phyloP scores from a whole-genome alignment of 2,888 invertebrate genomes.

The Pecten maximus region DNA sequence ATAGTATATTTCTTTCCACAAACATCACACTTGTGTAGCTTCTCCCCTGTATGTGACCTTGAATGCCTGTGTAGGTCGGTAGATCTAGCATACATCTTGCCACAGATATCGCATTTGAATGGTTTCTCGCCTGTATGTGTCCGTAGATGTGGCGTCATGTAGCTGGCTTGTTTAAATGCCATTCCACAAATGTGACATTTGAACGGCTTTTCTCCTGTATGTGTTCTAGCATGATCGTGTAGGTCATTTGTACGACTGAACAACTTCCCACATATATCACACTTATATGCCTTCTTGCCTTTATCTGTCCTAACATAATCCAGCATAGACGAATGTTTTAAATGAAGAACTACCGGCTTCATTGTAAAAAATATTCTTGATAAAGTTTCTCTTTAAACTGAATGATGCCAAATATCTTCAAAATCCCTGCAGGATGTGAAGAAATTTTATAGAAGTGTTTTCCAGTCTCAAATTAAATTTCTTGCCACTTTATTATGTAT shows the following conservation, averaged over 20 bases:
- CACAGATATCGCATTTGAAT: neutral
- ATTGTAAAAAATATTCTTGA: neutral
- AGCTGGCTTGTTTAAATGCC: neutral
- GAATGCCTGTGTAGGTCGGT: neutral
- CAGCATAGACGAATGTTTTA: neutral
- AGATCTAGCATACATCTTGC: neutral
- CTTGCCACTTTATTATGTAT: too few relatives aligned
- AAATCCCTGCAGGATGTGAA: too few relatives aligned
- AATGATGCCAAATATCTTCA: too few relatives aligned
- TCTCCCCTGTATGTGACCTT: neutral
- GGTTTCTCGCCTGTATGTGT: constrained; percentile 15
- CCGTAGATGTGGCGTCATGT: neutral
- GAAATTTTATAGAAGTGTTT: too few relatives aligned
- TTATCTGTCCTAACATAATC: neutral
- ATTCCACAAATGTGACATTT: neutral
- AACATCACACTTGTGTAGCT: neutral
- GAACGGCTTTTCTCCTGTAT: neutral
- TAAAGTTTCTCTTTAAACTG: too few relatives aligned
- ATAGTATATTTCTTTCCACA: neutral
- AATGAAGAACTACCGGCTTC: neutral
- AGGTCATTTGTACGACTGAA: neutral
- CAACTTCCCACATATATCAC: neutral
- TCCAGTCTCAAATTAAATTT: too few relatives aligned
- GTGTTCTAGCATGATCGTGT: neutral
- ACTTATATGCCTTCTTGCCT: neutral